Base-by-base conservation (phyloP, 1,140 invertebrate species). In the Rhagoletis pomonella region DNA sequence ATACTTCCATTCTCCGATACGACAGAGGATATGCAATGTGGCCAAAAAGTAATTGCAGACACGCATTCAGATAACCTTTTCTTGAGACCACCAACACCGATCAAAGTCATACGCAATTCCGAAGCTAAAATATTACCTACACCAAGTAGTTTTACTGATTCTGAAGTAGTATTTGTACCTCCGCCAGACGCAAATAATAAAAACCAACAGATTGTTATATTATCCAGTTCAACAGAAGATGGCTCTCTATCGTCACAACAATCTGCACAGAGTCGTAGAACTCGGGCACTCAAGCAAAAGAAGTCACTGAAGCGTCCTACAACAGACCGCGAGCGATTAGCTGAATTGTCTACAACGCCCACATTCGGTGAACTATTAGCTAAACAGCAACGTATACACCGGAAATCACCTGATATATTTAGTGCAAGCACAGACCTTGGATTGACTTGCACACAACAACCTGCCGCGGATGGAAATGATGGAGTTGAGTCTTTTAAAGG, bases 361-460 rank as follows among this genome's bases (percentile, higher is more conserved):
- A 90, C 84, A 10, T 91, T 92, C 87, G 89, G 90, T 0, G 39
- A 90, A 85, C 64, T 90, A 47, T 88, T 90, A 2, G 88, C 89
- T 4, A 81, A 88, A 86, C 85, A 91, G 29, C 29, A 29, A 10
- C 88, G 90, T 6, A 64, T 29, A 5, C 67, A 65, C 9, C 90
- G 87, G 29, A 91, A 92, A 87, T 92, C 91, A 5, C 91, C 91
- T 3, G 91, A 92, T 88, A 87, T 92, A 17, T 92, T 92, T 50
- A 92, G 91, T 88, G 90, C 90, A 67, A 91, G 89, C 14, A 91
- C 91, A 2, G 90, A 92, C 12, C n/a, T 91, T 6, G 88, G 89
- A 47, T 67, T 92, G 59, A 88, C 90, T 0, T 39, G 90, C 85
- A 88, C 91, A 0, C 91, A 92, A 73, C 90, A 88, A 69, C 12